A percentile compares a stretch with the other conserved stretches of the same genome.
Evolutionary conservation across 2,113 vertebrate species (phyloP).

Genomic region (Otis tarda): DNA sequence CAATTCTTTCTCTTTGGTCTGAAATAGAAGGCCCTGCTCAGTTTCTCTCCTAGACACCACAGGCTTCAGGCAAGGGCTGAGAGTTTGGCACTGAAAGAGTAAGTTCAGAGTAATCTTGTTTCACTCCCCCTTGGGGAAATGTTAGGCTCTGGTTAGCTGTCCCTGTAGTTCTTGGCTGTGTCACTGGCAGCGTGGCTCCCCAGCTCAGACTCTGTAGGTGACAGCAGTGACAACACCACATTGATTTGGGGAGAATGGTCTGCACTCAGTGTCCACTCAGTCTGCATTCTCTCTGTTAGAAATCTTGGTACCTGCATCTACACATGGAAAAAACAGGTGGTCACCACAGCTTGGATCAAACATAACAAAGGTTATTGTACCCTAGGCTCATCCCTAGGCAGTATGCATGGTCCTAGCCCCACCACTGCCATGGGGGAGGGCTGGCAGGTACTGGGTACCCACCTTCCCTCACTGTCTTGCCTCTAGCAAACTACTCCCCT

Average conservation of each 20-base stretch:
- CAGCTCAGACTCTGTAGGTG: background rate
- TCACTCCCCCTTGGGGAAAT: background rate
- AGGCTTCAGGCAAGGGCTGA: background rate
- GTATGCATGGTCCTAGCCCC: background rate
- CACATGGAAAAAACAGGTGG: background rate
- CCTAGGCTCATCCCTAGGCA: background rate
- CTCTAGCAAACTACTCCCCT: background rate
- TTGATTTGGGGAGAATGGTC: background rate
- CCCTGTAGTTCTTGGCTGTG: background rate
- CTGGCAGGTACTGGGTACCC: background rate
- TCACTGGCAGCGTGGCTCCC: background rate
- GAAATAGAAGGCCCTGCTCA: background rate
- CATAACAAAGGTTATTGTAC: background rate
- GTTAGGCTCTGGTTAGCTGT: background rate
- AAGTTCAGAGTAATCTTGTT: background rate
- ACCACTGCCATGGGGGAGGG: background rate
- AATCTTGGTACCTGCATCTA: background rate
- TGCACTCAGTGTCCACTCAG: background rate
- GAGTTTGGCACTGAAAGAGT: background rate
- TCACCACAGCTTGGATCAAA: background rate
- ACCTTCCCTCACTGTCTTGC: background rate
- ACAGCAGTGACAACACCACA: background rate
- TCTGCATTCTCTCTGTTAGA: background rate
- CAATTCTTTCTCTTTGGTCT: background rate
- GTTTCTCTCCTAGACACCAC: background rate